Conservation (phyloP, 1,140 invertebrate species). For the Dolichoris vasculosae region DNA sequence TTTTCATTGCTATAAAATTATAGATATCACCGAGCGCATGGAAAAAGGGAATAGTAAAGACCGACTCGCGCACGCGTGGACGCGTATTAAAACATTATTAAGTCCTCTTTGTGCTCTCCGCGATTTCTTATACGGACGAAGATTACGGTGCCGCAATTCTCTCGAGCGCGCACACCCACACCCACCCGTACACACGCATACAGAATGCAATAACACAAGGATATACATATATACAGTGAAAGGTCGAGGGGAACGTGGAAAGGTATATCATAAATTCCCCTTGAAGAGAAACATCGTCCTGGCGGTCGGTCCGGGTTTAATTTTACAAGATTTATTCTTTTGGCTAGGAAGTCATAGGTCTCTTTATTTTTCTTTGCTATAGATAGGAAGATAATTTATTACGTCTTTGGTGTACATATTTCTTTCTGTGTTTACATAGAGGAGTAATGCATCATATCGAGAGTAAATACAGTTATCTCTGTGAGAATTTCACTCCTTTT, state of each 20-base stretch:
- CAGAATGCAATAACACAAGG: too few species aligned
- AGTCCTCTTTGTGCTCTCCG: constrained; percentile 18
- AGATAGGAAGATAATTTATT: constrained; percentile 1
- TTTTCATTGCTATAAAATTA: constrained; percentile 11
- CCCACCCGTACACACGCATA: too few species aligned
- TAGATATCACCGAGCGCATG: constrained; percentile 19
- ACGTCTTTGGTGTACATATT: neutral
- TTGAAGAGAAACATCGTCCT: constrained; percentile 26
- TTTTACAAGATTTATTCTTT: constrained; percentile 52
- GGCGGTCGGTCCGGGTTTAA: constrained; percentile 43
- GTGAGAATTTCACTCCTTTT: neutral
- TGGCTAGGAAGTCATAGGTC: neutral
- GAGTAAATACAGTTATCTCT: neutral
- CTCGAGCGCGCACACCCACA: neutral
- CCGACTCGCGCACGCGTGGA: neutral
- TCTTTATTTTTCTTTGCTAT: neutral
- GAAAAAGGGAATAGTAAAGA: constrained; percentile 19
- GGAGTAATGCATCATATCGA: neutral
- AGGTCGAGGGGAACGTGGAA: constrained; percentile 29
- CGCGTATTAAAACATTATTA: constrained; percentile 38
- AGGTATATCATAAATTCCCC: constrained; percentile 51
- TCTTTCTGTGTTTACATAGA: neutral
- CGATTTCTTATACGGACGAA: neutral
- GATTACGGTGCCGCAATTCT: neutral
- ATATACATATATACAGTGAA: neutral